Base-by-base conservation (phyloP, 2,113 vertebrate species). In the Pogonocichla stellata region DNA sequence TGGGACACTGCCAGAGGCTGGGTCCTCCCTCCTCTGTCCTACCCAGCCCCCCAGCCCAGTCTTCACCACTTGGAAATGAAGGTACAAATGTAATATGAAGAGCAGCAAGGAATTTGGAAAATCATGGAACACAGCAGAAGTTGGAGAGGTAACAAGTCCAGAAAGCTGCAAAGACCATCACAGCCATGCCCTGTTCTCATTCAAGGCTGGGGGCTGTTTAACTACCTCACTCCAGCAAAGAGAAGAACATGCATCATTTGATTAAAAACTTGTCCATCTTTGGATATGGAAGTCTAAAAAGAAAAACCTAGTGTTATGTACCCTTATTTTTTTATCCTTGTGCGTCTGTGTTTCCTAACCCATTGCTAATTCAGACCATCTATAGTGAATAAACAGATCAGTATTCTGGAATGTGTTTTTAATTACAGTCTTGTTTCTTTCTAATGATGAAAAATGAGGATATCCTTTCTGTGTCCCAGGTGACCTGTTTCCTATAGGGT, bases 391-490 rank as follows among this genome's bases (percentile, higher is more conserved):
- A 94, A 96, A 88, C 82, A 86, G 86, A 74, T 45, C 47, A 79
- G 33, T 74, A 71, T 71, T 88, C 69, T 90, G 72, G 72, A 86
- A 81, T 75, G 79, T 95, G 94, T 20, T 90, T 90, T 93, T 94
- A 92, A 96, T 97, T 94, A 96, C 43, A 79, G 36, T 34, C 67
- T 73, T 93, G 71, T 94, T 96, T 83, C 88, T 93, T 83, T 71
- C 89, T 88, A 90, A 86, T 86, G 72, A 88, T 88, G 79, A 95
- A 88, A 90, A 96, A 96, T 86, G 62, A 95, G 67, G 85, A 90
- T 92, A 88, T 92, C 84, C 82, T 94, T 92, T 80, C 72, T 82
- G 42, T 86, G 42, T 93, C 89, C 64, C 34, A 26, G 61, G 71
- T 90, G 93, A 70, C 79, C 67, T 74, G 43, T 73, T 86, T 96